phyloP scores from a whole-genome alignment of 2,888 invertebrate species.

The Amphipyra tragopoginis region DNA sequence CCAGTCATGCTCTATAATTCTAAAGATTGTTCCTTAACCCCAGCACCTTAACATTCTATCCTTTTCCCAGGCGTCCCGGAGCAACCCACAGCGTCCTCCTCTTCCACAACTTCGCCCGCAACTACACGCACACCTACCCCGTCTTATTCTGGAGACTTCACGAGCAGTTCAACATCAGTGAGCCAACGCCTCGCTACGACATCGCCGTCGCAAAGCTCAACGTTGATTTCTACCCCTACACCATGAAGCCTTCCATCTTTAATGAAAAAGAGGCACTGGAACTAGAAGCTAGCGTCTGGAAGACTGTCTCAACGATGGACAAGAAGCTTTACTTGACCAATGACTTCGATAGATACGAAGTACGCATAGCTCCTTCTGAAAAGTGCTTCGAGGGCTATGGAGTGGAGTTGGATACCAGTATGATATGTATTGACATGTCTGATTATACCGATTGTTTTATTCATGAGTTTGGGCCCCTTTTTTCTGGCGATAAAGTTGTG shows the following conservation, averaged over 20 bases:
- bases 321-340: constrained; percentile 78
- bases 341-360: constrained; percentile 71
- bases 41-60: background rate
- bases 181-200: constrained; percentile 67
- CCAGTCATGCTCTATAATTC: no score
- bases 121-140: constrained; percentile 74
- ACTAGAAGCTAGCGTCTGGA: constrained; percentile 77
- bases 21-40: background rate
- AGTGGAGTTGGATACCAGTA: constrained; percentile 68
- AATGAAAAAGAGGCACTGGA: constrained; percentile 55
- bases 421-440: constrained; percentile 78
- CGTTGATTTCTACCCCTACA: constrained; percentile 61
- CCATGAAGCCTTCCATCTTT: constrained; percentile 69
- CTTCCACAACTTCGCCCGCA: constrained; percentile 73
- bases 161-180: constrained; percentile 71
- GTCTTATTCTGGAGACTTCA: constrained; percentile 80
- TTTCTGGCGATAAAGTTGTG: constrained; percentile 70
- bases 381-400: constrained; percentile 76
- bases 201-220: constrained; percentile 81
- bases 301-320: constrained; percentile 80
- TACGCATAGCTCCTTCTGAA: constrained; percentile 54
- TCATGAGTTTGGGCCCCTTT: constrained; percentile 82
- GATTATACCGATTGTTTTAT: constrained; percentile 78
- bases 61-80: constrained; percentile 52
- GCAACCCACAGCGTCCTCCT: constrained; percentile 75